Evolutionary conservation across 2,113 vertebrate species (phyloP).

Genomic region (Pituophis catenifer): DNA sequence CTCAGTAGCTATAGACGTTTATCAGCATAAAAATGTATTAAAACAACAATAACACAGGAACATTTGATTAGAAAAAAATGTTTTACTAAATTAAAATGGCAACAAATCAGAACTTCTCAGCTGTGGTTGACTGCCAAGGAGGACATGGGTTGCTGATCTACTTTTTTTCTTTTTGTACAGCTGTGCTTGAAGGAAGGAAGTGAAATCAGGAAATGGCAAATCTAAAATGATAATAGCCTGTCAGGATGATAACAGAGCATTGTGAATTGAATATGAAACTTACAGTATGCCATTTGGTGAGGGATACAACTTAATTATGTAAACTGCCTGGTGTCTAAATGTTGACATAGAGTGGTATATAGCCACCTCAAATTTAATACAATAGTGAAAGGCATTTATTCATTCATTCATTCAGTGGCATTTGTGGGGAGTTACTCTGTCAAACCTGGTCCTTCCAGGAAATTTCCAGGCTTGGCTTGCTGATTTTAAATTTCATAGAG

Average conservation of each 20-base stretch:
- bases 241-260: neutral
- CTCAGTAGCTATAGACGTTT: neutral
- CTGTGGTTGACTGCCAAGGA: neutral
- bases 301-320: neutral
- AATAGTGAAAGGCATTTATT: neutral
- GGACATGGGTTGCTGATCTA: neutral
- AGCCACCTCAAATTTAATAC: neutral
- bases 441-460: neutral
- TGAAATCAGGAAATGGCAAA: neutral
- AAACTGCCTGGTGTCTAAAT: neutral
- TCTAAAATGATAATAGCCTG: neutral
- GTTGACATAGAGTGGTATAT: neutral
- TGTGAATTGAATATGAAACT: neutral
- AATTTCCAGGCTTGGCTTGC: neutral
- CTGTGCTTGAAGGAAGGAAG: neutral
- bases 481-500: neutral
- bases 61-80: neutral
- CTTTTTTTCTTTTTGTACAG: neutral
- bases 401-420: neutral
- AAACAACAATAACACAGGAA: neutral
- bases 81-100: neutral
- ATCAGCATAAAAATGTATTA: neutral
- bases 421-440: neutral
- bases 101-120: neutral
- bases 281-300: neutral